These are phyloP conservation scores for Corythucha ciliata DNA, from an alignment of 2,888 invertebrate species.

Conservation along the genomic window DNA sequence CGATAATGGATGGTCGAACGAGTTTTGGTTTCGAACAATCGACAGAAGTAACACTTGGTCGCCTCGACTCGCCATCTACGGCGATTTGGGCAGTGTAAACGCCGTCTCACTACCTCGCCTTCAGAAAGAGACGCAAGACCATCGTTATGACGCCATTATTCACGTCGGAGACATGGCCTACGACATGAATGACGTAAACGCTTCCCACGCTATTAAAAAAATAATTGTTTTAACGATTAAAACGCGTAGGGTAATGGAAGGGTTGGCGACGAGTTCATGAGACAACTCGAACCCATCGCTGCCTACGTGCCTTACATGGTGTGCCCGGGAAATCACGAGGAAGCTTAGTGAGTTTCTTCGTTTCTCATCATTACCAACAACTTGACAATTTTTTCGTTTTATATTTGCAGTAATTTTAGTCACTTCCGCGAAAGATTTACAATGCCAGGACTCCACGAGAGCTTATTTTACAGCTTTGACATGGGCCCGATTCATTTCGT, in stretches of 20 bases:
- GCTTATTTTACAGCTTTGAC: slow-evolving; percentile 77
- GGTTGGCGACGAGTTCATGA: slow-evolving; percentile 88
- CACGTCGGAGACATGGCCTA: slow-evolving; percentile 95
- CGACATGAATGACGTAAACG: slow-evolving; percentile 65
- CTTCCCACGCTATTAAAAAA: not conserved
- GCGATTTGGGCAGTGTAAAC: slow-evolving; percentile 90
- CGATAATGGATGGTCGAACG: slow-evolving; percentile 66
- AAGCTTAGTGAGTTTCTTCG: slow-evolving; percentile 64
- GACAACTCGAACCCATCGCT: slow-evolving; percentile 79
- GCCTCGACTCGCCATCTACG: slow-evolving; percentile 75
- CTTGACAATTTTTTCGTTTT: not conserved
- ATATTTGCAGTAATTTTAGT: slow-evolving; percentile 71
- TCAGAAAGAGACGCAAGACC: slow-evolving; percentile 71
- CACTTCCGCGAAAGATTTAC: slow-evolving; percentile 85
- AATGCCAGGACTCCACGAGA: slow-evolving; percentile 71
- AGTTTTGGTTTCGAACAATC: slow-evolving; percentile 65
- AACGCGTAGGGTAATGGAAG: slow-evolving; percentile 63
- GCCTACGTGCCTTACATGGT: slow-evolving; percentile 87
- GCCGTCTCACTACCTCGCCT: slow-evolving; percentile 75
- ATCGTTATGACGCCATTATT: slow-evolving; percentile 72
- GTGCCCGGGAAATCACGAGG: slow-evolving; percentile 84
- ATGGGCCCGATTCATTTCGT: slow-evolving; percentile 85
- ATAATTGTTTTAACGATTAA: slow-evolving; percentile 38
- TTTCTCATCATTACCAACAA: too few species aligned
- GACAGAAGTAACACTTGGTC: slow-evolving; percentile 63